Evolutionary conservation across 2,888 invertebrate species (phyloP), one percentile per base, ranked within the genome.

Genomic region (Zygaena filipendulae): DNA sequence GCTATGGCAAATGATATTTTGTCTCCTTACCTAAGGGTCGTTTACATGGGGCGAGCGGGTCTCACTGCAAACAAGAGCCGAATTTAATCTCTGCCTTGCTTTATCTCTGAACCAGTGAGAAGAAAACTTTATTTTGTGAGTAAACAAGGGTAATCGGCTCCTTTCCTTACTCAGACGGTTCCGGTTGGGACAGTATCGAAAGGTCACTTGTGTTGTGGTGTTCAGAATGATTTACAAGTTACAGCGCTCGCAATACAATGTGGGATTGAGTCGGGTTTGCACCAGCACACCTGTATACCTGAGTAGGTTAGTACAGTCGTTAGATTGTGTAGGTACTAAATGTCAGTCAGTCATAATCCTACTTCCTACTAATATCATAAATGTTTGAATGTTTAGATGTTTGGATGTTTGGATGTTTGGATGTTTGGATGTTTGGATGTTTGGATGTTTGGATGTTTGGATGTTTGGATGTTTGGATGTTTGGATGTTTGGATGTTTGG

Each of bases 1-100:
- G 70, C 62, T 62, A 67, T 71, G 66, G 60, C 66, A 63, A 75
- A 75, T 75, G 64, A 74, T 75, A 72, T 75, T 71, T 50, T 66
- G 64, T 66, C 60, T 49, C 42, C 44, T 57, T 53, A 58, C 60
- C 56, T 59, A 59, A 62, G 58, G n/a, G 58, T 59, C 66, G 66
- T 70, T 70, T 72, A 60, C 59, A 67, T 60, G 66, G 70, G 58
- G 55, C 47, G 53, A 50, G 46, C 42, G 51, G 58, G 52, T 47
- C 55, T 50, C 43, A 52, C 44, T 43, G 64, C 63, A 75, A 74
- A 75, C 61, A 75, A 56, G 56, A 52, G 48, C 59, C 57, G 59
- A 61, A 67, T 74, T 72, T 72, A 77, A 75, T 75, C 71, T 68
- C 54, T 64, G 58, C 54, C 48, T 52, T 53, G 57, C 60, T 69